phyloP scores from a whole-genome alignment of 2,888 invertebrate species.

The Hanleya hanleyi region DNA sequence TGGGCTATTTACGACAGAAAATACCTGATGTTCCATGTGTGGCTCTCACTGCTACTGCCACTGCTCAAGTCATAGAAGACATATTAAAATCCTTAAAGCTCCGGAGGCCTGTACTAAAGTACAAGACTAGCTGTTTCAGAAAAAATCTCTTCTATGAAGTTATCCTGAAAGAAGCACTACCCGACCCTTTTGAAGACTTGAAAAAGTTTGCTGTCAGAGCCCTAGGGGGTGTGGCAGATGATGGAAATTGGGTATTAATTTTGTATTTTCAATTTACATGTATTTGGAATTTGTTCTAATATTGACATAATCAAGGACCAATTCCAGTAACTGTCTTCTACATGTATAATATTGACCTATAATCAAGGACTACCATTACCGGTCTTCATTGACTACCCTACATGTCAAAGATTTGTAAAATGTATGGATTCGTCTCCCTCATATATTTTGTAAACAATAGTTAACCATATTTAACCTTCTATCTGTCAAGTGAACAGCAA shows the following conservation, averaged over 20 bases:
- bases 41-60: conserved; percentile 97
- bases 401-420: too few relatives aligned
- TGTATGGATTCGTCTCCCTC: too few relatives aligned
- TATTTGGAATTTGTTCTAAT: too few relatives aligned
- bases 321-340: too few relatives aligned
- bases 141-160: conserved; percentile 96
- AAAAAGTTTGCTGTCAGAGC: conserved; percentile 68
- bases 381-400: too few relatives aligned
- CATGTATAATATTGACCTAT: too few relatives aligned
- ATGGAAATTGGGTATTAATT: conserved; percentile 13
- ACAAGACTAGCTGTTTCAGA: conserved; percentile 83
- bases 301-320: too few relatives aligned
- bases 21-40: conserved; percentile 85
- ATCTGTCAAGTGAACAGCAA: too few relatives aligned
- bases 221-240: conserved; percentile 49
- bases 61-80: conserved; percentile 71
- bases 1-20: conserved; percentile 79
- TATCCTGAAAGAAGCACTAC: conserved; percentile 85
- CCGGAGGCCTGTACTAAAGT: conserved; percentile 81
- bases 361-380: too few relatives aligned
- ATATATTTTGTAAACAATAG: too few relatives aligned
- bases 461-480: too few relatives aligned
- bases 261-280: neutral
- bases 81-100: conserved; percentile 81
- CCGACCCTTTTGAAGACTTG: conserved; percentile 87